Evolutionary conservation across 2,888 invertebrate genomes (phyloP), one percentile per base, ranked within the genome.

Genomic region (Rutpela maculata): DNA sequence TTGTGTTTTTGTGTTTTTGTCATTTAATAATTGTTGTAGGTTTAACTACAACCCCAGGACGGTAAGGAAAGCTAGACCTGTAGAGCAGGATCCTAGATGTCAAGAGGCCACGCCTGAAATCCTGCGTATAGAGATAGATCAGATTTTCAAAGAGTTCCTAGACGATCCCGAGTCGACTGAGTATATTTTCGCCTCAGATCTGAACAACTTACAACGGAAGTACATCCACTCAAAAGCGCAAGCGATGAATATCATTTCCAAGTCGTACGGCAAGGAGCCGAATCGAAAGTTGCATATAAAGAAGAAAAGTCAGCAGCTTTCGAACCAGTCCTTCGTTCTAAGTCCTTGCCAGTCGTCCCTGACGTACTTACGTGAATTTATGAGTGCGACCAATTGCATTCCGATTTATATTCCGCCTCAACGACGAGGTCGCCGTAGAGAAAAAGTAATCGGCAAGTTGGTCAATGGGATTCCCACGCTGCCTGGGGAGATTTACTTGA

Each of bases 151-250:
- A 57, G 83, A 85, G 3, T 88, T 88, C 74, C 62, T 87, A 55
- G 81, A 81, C 19, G 82, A 88, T 81, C 83, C 84, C 12, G 83
- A 84, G 31, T 57, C 78, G 50, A 82, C 74, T 12, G 86, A 87
- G 77, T 84, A 85, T 72, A 84, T 86, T 50, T 88, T 88, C 92
- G 95, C 96, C 4, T 93, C 95, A 3, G 95, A 95, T 60, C 91
- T 96, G 77, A 95, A 94, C 12, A 94, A 95, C 11, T 93, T 93
- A 81, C 95, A 97, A 89, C 91, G 97, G 82, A 95, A 95, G 12
- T 96, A 95, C 86, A 93, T 97, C 78, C 97, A 97, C 88, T 91
- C 93, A 80, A 91, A 94, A 35, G 94, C 94, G 12, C 91, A 91
- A 65, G 91, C 92, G 80, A 89, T 94, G 80, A 95, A 95, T 7